Percentiles rank a stretch among this genome's conserved stretches.
These are phyloP conservation scores for Eurystomus gularis DNA, from an alignment of 2,113 vertebrate species.

Conservation along the genomic window DNA sequence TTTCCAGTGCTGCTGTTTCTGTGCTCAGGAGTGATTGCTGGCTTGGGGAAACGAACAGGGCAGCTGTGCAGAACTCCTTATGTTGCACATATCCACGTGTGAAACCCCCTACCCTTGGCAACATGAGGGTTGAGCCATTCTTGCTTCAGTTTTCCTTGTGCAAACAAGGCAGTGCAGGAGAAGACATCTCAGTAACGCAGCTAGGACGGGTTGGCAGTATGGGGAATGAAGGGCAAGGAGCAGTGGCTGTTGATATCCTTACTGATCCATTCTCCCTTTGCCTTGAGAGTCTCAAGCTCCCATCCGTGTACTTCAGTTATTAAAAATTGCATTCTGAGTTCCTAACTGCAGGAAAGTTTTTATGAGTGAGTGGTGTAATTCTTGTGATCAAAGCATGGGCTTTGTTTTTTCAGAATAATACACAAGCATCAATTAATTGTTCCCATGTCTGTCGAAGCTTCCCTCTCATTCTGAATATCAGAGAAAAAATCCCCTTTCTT, in stretches of 20 bases:
- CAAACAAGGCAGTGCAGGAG: not conserved
- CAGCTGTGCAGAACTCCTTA: not conserved
- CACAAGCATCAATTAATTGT: not conserved
- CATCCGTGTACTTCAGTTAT: not conserved
- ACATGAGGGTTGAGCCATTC: not conserved
- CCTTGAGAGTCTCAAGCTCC: not conserved
- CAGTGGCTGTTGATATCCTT: not conserved
- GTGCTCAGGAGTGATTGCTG: not conserved
- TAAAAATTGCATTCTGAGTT: not conserved
- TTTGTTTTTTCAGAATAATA: not conserved
- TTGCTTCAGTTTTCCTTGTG: not conserved
- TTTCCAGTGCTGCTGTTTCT: not conserved
- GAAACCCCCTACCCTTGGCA: not conserved
- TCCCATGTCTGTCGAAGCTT: not conserved
- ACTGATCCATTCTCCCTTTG: not conserved
- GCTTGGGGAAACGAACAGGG: not conserved
- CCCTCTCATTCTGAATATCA: not conserved
- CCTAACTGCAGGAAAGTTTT: not conserved
- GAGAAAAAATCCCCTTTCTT: not conserved
- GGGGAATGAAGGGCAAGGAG: not conserved
- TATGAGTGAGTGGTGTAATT: not conserved
- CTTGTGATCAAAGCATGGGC: not conserved
- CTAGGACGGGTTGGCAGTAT: fast-evolving
- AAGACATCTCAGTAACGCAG: not conserved
- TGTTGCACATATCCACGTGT: fast-evolving